Evolutionary conservation across 1,140 invertebrate genomes (phyloP), one percentile per base, ranked within the genome.

Genomic region (Archivesica marissinica): DNA sequence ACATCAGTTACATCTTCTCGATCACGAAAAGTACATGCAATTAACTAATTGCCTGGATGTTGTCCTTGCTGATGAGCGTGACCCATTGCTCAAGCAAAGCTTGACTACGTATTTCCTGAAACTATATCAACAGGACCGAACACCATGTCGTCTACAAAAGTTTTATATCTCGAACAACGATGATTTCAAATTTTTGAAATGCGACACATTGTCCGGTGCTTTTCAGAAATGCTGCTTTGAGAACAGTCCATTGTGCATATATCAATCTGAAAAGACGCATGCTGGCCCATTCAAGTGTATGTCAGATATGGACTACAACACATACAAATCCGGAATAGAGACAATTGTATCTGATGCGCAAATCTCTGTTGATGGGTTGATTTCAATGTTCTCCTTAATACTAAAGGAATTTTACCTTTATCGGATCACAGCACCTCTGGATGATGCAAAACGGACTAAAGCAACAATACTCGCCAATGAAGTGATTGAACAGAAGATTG

Each of bases 381-480:
- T 47, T 6, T 7, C 4, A 11, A 30, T 74, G n/a, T 74, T 74
- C 30, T 25, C 68, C n/a, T 74, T 74, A 7, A 23, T 50, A 15
- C 1, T 74, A 17, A 35, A n/a, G 2, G 68, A 74, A n/a, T 47
- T 74, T 30, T 74, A 74, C 20, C 11, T 74, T 7, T 30, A 4
- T 2, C 20, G 23, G 20, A 1, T 15, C 3, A 28, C 20, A 20
- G 38, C 20, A 2, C 33, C 33, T 13, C 23, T 74, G 1, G 41
- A 74, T 28, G 68, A 74, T 33, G 2, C 68, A 74, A 74, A 74
- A 38, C 20, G 47, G 3, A 74, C 39, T 15, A 1, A 7, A 74
- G 68, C 68, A 28, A 20, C 7, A 1, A 28, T 74, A 52, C 2
- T 74, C 6, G 3, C 50, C 1, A 74, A 74, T 25, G 47, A 74